These are phyloP conservation scores for Trissolcus basalis DNA, from an alignment of 1,140 invertebrate genomes.

Conservation along the genomic window DNA sequence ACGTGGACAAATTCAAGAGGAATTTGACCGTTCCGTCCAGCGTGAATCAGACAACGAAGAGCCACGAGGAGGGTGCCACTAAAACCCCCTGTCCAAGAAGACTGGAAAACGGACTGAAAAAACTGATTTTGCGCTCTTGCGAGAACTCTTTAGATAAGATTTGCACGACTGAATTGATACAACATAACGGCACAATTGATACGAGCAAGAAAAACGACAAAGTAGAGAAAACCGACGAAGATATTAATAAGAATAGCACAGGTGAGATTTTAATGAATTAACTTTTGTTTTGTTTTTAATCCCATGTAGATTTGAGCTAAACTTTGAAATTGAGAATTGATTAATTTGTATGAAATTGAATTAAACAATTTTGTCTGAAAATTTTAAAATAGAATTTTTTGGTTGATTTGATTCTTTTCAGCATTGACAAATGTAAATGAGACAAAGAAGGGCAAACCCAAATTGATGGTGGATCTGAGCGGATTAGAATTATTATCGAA, in stretches of 20 bases:
- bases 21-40: conserved; percentile 63
- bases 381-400: too few species aligned
- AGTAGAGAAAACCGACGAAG: conserved; percentile 22
- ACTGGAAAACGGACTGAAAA: conserved; percentile 67
- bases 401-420: conserved; percentile 10
- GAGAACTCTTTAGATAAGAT: conserved; percentile 60
- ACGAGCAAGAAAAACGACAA: neutral
- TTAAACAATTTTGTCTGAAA: too few species aligned
- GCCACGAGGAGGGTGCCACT: neutral
- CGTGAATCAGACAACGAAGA: conserved; percentile 46
- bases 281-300: neutral
- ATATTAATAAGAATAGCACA: conserved; percentile 24
- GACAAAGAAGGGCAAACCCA: conserved; percentile 46
- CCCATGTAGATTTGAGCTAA: too few species aligned
- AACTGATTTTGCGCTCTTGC: conserved; percentile 66
- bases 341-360: too few species aligned
- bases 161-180: conserved; percentile 24
- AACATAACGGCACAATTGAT: conserved; percentile 1
- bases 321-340: too few species aligned
- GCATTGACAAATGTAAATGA: conserved; percentile 9
- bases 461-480: conserved; percentile 81
- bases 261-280: conserved; percentile 2
- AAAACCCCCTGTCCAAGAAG: conserved; percentile 41
- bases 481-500: conserved; percentile 88
- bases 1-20: conserved; percentile 73